These are phyloP conservation scores for Scaptomyza hsui DNA, from an alignment of 1,140 invertebrate species.

Conservation along the genomic window DNA sequence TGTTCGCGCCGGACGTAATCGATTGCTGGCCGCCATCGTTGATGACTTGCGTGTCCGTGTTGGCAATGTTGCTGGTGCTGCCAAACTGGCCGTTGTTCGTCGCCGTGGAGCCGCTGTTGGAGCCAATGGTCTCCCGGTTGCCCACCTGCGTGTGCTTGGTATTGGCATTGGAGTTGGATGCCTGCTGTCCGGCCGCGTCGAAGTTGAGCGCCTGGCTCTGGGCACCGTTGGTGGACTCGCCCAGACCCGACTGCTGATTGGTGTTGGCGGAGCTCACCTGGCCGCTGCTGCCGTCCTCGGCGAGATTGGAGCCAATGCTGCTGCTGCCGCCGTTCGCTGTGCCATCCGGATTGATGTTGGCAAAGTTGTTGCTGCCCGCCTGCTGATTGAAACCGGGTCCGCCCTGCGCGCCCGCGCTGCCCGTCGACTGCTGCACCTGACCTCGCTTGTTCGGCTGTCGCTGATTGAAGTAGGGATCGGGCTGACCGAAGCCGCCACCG, in stretches of 20 bases:
- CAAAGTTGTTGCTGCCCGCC: conserved; percentile 76
- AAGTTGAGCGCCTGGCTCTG: conserved; percentile 80
- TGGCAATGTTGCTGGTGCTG: conserved; percentile 64
- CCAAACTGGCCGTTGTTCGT: conserved; percentile 75
- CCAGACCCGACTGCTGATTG: conserved; percentile 48
- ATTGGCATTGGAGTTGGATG: conserved; percentile 70
- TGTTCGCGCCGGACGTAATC: conserved; percentile 62
- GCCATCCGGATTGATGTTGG: conserved; percentile 54
- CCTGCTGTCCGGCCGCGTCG: conserved; percentile 61
- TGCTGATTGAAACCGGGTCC: conserved; percentile 73
- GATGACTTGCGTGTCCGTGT: conserved; percentile 65
- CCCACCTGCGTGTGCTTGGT: conserved; percentile 55
- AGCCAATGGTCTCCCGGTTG: conserved; percentile 47
- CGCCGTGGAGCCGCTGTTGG: conserved; percentile 66
- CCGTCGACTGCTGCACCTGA: conserved; percentile 48
- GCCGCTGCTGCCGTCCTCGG: conserved; percentile 73
- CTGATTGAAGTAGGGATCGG: background rate
- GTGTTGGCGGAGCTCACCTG: conserved; percentile 79
- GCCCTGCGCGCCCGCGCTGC: conserved; percentile 64
- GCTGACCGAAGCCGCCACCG: conserved; percentile 12
- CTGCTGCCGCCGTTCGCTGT: conserved; percentile 60
- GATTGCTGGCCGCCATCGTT: conserved; percentile 51
- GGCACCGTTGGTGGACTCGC: conserved; percentile 39
- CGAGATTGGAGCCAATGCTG: conserved; percentile 76
- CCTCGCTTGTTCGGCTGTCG: conserved; percentile 17